These are phyloP conservation scores for Drosophila parvula DNA, from an alignment of 1,140 invertebrate species.

Conservation along the genomic window DNA sequence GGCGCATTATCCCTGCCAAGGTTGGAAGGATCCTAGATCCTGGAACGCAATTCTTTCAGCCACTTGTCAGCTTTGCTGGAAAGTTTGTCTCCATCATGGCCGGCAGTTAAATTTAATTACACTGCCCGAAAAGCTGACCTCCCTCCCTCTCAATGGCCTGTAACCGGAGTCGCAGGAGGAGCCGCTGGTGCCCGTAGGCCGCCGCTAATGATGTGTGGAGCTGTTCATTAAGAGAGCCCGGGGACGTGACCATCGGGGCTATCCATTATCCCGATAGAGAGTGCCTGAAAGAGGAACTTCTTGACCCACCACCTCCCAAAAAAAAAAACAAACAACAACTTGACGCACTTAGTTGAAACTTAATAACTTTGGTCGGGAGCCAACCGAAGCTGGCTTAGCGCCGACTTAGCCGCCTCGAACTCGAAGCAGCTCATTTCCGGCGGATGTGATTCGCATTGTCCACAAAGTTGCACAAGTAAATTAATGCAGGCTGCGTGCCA, in stretches of 20 bases:
- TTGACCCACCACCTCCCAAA: conserved; percentile 4
- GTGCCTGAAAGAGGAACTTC: conserved; percentile 37
- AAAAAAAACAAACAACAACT: conserved; percentile 24
- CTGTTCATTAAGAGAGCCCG: conserved; percentile 59
- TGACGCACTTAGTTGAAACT: conserved; percentile 74
- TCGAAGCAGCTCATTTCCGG: conserved; percentile 69
- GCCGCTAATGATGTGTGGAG: conserved; percentile 46
- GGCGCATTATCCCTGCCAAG: conserved; percentile 34
- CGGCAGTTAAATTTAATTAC: conserved; percentile 79
- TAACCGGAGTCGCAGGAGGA: conserved; percentile 56
- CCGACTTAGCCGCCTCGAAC: conserved; percentile 20
- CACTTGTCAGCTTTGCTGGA: conserved; percentile 32
- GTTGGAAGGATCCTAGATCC: conserved; percentile 17
- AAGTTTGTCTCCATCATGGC: conserved; percentile 44
- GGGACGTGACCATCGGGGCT: conserved; percentile 62
- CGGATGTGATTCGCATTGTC: conserved; percentile 65
- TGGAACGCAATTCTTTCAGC: conserved; percentile 28
- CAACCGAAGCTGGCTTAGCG: conserved; percentile 15
- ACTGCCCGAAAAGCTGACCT: conserved; percentile 64
- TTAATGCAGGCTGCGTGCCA: conserved; percentile 68
- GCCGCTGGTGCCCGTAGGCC: conserved; percentile 37
- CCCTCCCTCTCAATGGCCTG: conserved; percentile 43
- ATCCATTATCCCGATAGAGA: conserved; percentile 46
- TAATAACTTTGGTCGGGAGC: conserved; percentile 56
- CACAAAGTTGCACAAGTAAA: conserved; percentile 59